Base-by-base conservation (phyloP, 2,888 invertebrate species). In the Eucera pruinosa region DNA sequence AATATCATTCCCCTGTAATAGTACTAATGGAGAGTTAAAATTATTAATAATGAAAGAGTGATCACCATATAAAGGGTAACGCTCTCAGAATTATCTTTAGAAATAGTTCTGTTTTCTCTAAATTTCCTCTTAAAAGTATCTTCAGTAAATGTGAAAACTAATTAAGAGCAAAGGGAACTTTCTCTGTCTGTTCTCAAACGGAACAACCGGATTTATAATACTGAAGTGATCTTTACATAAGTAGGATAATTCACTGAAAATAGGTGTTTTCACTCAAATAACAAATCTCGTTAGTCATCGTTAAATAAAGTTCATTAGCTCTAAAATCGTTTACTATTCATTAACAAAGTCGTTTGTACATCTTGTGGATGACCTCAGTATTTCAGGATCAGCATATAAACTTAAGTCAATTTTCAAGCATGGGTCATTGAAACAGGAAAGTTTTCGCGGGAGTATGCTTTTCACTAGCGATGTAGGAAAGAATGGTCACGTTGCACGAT, bases 361-460 rank as follows among this genome's bases (percentile, higher is more conserved):
- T 18, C 52, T 25, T 3, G 15, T 7, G 18, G 20, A 69, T 4
- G 39, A 45, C 27, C 33, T 33, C 20, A 13, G n/a, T n/a, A n/a
- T n/a, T n/a, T n/a, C n/a, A n/a, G n/a, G n/a, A n/a, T n/a, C n/a
- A n/a, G n/a, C n/a, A n/a, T n/a, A n/a, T n/a, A n/a, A n/a, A n/a
- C n/a, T n/a, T n/a, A n/a, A n/a, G n/a, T n/a, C n/a, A n/a, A n/a
- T n/a, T n/a, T n/a, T n/a, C n/a, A 27, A 33, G n/a, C 43, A 9
- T 6, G 13, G 23, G 33, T 74, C 61, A 57, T 74, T 74, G 62
- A 47, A 64, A 52, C 67, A 62, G 67, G 76, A 74, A 77, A 77
- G 75, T 67, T 57, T 61, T 57, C 58, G 18, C 39, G 20, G 43
- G 1, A 39, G n/a, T 57, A 30, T 13, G 41, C 20, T 57, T 58